phyloP scores from a whole-genome alignment of 2,113 vertebrate genomes.

The Peromyscus leucopus region DNA sequence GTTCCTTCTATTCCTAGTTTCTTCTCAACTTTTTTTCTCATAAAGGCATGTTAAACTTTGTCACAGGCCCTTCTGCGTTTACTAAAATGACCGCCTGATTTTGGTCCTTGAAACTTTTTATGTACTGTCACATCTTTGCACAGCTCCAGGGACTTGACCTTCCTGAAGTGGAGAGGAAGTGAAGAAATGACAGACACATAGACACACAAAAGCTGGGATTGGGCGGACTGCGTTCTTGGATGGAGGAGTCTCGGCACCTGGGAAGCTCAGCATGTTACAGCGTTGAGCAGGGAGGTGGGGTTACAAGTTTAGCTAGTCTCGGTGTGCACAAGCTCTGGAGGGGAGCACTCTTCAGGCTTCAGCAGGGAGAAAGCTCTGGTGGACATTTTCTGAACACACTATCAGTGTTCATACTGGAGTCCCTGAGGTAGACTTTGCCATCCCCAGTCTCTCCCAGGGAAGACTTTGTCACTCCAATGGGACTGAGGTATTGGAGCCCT shows the following conservation, averaged over 20 bases:
- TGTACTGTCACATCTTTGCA: background rate
- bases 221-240: background rate
- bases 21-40: background rate
- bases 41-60: background rate
- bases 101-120: background rate
- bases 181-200: background rate
- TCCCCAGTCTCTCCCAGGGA: background rate
- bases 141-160: background rate
- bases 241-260: background rate
- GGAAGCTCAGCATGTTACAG: background rate
- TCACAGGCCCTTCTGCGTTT: background rate
- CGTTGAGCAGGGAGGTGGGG: background rate
- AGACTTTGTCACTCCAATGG: no score
- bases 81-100: background rate
- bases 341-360: background rate
- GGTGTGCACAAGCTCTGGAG: background rate
- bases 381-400: background rate
- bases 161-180: background rate
- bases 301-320: background rate
- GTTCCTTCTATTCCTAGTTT: background rate
- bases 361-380: background rate
- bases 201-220: background rate
- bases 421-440: background rate
- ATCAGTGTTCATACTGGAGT: background rate
- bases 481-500: background rate